phyloP scores from a whole-genome alignment of 2,113 vertebrate genomes.

The Paracanthobrama guichenoti region DNA sequence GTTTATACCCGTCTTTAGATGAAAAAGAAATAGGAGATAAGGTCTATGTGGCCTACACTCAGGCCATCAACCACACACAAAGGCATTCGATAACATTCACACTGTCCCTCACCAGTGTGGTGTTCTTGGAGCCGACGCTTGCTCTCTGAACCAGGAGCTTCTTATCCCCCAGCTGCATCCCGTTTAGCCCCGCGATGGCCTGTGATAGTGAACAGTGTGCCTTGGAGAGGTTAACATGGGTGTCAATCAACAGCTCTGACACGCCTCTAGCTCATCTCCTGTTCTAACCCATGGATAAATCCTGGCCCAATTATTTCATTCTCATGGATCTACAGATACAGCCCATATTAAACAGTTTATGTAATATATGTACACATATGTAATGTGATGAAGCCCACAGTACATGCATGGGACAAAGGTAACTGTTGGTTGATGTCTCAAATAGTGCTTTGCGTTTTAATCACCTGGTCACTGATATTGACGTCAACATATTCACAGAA shows the following conservation, averaged over 20 bases:
- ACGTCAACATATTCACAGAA: conserved; percentile 95
- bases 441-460: not conserved
- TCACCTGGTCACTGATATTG: conserved; percentile 91
- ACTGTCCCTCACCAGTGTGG: conserved; percentile 81
- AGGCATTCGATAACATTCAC: not conserved
- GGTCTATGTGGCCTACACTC: not conserved
- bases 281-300: not conserved
- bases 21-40: not conserved
- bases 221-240: conserved; percentile 5
- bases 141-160: conserved; percentile 92
- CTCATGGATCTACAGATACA: not conserved
- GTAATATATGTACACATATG: not conserved
- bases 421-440: too few species aligned
- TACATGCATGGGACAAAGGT: not conserved
- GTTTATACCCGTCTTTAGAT: conserved; percentile 87
- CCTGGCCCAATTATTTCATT: not conserved
- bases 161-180: conserved; percentile 94
- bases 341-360: not conserved
- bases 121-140: conserved; percentile 92
- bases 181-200: conserved; percentile 90
- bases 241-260: not conserved
- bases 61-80: not conserved
- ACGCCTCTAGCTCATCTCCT: not conserved
- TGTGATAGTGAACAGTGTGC: conserved; percentile 57
- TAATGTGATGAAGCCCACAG: not conserved